Conservation (phyloP, 64 coral and sea anemone species). For the Porites lutea region DNA sequence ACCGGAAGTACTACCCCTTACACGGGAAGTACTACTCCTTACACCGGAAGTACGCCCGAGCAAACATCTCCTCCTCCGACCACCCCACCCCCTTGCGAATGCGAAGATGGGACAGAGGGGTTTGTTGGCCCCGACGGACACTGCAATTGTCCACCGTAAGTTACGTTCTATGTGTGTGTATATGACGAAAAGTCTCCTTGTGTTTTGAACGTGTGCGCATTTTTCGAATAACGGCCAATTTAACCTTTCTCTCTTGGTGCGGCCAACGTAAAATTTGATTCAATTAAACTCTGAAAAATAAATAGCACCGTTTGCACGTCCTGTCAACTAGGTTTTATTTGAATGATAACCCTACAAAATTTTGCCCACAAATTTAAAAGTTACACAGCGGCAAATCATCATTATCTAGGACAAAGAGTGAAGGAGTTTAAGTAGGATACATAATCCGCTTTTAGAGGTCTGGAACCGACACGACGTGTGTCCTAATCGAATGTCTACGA, state of each 20-base stretch:
- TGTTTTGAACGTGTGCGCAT: not conserved
- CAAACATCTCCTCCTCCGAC: slow-evolving; percentile 22
- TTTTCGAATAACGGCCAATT: not conserved
- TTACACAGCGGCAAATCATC: not conserved
- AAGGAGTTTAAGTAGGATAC: not conserved
- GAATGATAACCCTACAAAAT: not conserved
- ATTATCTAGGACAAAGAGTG: not conserved
- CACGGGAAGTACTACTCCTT: slow-evolving; percentile 28
- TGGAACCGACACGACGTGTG: not conserved
- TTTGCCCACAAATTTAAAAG: not conserved
- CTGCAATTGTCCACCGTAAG: slow-evolving; percentile 72
- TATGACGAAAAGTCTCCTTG: not conserved
- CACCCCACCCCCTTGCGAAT: slow-evolving; percentile 55
- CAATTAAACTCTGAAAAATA: not conserved
- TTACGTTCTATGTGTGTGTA: not conserved
- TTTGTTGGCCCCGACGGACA: slow-evolving; percentile 18
- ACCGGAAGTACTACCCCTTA: slow-evolving; percentile 29
- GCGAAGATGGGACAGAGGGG: slow-evolving; percentile 33
- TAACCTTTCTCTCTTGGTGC: not conserved
- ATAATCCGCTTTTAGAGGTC: not conserved
- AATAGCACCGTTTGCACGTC: not conserved
- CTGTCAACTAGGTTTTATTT: not conserved
- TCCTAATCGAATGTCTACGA: not conserved
- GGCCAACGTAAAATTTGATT: not conserved
- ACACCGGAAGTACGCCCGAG: not conserved